These are phyloP conservation scores for Pangasianodon hypophthalmus DNA, from an alignment of 2,113 vertebrate genomes.

Conservation along the genomic window DNA sequence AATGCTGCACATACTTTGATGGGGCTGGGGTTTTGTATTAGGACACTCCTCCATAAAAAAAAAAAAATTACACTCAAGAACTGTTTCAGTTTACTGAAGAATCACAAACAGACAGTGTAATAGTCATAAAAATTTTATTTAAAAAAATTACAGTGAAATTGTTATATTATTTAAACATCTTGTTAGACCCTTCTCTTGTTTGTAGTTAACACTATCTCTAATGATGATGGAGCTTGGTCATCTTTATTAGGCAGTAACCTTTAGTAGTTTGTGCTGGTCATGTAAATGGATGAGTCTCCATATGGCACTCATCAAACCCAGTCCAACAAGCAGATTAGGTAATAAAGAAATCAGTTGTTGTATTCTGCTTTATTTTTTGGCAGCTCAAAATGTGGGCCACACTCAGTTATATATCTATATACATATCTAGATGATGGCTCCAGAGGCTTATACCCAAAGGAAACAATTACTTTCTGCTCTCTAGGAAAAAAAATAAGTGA, in stretches of 20 bases:
- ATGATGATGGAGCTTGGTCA: not conserved
- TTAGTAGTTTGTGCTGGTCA: not conserved
- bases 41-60: not conserved
- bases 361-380: not conserved
- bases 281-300: not conserved
- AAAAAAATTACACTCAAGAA: not conserved
- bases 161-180: not conserved
- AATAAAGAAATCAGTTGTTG: not conserved
- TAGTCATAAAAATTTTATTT: not conserved
- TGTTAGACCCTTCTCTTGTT: not conserved
- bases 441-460: not conserved
- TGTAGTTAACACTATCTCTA: not conserved
- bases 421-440: not conserved
- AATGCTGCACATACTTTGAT: not conserved
- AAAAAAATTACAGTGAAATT: not conserved
- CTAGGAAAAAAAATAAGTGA: not conserved
- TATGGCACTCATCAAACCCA: not conserved
- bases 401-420: not conserved
- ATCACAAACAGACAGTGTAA: not conserved
- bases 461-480: not conserved
- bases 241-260: slow-evolving; percentile 3
- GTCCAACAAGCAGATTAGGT: not conserved
- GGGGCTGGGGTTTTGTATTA: not conserved
- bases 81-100: not conserved
- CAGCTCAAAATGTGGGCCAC: not conserved